Percentiles rank a stretch among this genome's conserved stretches.
Conservation (phyloP, 2,113 vertebrate species). For the Osmerus mordax region DNA sequence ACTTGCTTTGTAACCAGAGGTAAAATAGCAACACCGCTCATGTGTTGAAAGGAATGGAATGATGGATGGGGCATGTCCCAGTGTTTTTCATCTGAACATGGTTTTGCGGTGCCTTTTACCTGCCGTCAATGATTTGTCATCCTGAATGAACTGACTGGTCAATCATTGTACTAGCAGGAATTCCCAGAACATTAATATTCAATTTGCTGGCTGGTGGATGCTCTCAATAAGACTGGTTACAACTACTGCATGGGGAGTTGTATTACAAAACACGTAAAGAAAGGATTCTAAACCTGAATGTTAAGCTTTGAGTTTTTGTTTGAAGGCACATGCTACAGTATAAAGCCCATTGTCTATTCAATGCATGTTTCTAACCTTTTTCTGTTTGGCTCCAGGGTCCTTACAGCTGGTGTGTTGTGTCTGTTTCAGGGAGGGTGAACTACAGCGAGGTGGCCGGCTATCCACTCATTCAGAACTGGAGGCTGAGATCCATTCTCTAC, state of each 20-base stretch:
- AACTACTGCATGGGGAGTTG: no score
- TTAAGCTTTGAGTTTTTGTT: not conserved
- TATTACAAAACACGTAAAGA: no score
- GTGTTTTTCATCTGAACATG: constrained; percentile 35
- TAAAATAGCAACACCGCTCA: not conserved
- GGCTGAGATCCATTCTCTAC: constrained; percentile 87
- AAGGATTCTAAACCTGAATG: no score
- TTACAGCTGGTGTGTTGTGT: not conserved
- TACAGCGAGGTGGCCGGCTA: constrained; percentile 98
- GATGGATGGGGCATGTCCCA: constrained; percentile 32
- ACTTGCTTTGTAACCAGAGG: constrained; percentile 8
- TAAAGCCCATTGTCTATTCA: not conserved
- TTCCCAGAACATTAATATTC: constrained; percentile 6
- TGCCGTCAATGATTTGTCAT: constrained; percentile 27
- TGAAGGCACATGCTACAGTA: not conserved
- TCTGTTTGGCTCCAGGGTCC: not conserved
- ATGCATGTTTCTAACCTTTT: not conserved
- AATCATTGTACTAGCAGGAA: constrained; percentile 12
- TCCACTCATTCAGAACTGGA: constrained; percentile 93
- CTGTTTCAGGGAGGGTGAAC: constrained; percentile 84
- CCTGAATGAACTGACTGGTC: constrained; percentile 2
- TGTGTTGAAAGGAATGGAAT: constrained; percentile 19
- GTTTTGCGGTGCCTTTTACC: constrained; percentile 22
- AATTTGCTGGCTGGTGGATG: not conserved
- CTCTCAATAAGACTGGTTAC: no score